Conservation (phyloP, 2,888 invertebrate species). For the Microplitis deprimator region DNA sequence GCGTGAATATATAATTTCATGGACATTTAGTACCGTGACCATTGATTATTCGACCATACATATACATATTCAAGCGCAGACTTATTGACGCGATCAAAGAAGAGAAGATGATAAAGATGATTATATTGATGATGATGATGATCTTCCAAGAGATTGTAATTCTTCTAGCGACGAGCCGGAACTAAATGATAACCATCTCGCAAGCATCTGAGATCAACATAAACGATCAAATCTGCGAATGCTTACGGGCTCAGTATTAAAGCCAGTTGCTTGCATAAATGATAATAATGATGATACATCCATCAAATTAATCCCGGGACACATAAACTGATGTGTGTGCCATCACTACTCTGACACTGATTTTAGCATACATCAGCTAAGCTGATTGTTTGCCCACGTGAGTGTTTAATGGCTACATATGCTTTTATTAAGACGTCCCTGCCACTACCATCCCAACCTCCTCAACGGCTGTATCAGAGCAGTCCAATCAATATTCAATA, state of each 20-base stretch:
- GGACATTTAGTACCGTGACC: constrained; percentile 16
- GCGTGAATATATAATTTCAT: constrained; percentile 28
- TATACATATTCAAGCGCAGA: not conserved
- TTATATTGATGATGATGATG: constrained; percentile 19
- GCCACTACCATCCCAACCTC: too few relatives aligned
- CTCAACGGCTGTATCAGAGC: not conserved
- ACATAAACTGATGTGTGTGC: not conserved
- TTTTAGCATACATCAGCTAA: constrained; percentile 54
- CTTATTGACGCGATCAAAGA: constrained; percentile 27
- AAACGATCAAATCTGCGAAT: constrained; percentile 20
- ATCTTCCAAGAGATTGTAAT: not conserved
- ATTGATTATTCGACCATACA: constrained; percentile 20
- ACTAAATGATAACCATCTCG: not conserved
- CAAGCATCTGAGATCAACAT: not conserved
- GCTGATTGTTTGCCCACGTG: constrained; percentile 57
- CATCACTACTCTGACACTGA: constrained; percentile 29
- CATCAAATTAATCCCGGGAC: constrained; percentile 61
- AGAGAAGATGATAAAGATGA: not conserved
- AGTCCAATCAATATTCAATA: not conserved
- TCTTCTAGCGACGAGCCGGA: constrained; percentile 1
- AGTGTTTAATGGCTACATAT: constrained; percentile 42
- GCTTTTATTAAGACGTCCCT: not conserved
- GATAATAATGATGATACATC: constrained; percentile 51
- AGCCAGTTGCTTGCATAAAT: constrained; percentile 11
- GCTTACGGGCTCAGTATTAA: not conserved